Evolutionary conservation across 2,888 invertebrate species (phyloP).

Genomic region (Macaria liturata): DNA sequence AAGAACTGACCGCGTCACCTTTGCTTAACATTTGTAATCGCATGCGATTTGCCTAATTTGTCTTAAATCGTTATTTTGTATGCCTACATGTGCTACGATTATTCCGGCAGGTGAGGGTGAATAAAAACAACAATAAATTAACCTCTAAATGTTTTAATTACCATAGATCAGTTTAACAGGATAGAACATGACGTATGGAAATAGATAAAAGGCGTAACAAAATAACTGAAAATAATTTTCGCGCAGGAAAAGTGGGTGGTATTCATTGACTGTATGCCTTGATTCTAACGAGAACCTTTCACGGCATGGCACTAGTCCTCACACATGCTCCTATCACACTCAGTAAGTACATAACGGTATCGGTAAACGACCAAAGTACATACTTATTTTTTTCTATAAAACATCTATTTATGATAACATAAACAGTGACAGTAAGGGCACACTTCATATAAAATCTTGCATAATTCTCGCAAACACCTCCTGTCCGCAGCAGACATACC

Average conservation of each 20-base stretch:
- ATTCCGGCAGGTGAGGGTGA: slow-evolving; percentile 9
- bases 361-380: slow-evolving; percentile 49
- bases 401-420: slow-evolving; percentile 35
- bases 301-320: slow-evolving; percentile 83
- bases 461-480: slow-evolving; percentile 81
- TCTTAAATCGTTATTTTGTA: no score
- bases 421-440: slow-evolving; percentile 46
- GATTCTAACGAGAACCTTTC: slow-evolving; percentile 83
- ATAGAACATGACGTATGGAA: slow-evolving; percentile 56
- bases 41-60: no score
- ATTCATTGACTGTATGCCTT: slow-evolving; percentile 79
- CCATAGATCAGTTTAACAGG: slow-evolving; percentile 75
- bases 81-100: no score
- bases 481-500: slow-evolving; percentile 83
- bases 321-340: slow-evolving; percentile 81
- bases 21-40: no score
- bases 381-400: slow-evolving; percentile 39
- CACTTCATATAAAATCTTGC: slow-evolving; percentile 73
- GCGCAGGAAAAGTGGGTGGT: slow-evolving; percentile 82
- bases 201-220: slow-evolving; percentile 68
- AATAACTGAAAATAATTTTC: slow-evolving; percentile 64
- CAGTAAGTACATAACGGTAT: slow-evolving; percentile 57
- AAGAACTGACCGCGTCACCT: no score
- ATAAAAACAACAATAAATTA: slow-evolving; percentile 37
- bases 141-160: slow-evolving; percentile 76